Evolutionary conservation across 2,888 invertebrate genomes (phyloP).

Genomic region (Linnaemya tessellans): DNA sequence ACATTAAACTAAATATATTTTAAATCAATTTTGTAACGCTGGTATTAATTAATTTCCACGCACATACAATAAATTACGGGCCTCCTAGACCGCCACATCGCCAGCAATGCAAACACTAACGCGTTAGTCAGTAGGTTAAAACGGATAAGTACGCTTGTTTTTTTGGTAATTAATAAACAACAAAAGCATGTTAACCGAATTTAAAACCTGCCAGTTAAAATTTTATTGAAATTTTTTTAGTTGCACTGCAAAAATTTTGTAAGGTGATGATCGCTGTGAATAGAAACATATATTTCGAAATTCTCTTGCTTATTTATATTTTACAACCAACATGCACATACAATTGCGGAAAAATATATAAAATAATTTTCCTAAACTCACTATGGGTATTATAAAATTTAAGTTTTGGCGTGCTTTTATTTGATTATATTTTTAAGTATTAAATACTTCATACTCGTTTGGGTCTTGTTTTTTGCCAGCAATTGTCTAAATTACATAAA

Average conservation of each 20-base stretch:
- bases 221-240: conserved; percentile 5
- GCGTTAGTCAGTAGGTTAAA: conserved; percentile 43
- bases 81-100: neutral
- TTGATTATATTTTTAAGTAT: conserved; percentile 42
- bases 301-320: conserved; percentile 8
- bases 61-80: conserved; percentile 27
- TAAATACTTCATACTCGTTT: conserved; percentile 14
- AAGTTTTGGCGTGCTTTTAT: conserved; percentile 28
- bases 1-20: conserved; percentile 21
- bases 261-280: conserved; percentile 47
- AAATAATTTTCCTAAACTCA: conserved; percentile 36
- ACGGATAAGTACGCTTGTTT: conserved; percentile 17
- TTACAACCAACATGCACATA: conserved; percentile 45
- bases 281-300: conserved; percentile 42
- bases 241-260: conserved; percentile 39
- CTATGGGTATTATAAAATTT: conserved; percentile 20
- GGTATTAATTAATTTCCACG: conserved; percentile 54
- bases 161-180: conserved; percentile 19
- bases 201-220: conserved; percentile 12
- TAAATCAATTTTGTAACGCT: conserved; percentile 48
- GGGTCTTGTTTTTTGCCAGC: conserved; percentile 22
- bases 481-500: conserved; percentile 64
- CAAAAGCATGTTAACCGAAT: neutral
- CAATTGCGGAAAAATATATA: conserved; percentile 65
- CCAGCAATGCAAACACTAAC: neutral